Conservation (phyloP, 2,888 invertebrate species). For the Brassicogethes aeneus region DNA sequence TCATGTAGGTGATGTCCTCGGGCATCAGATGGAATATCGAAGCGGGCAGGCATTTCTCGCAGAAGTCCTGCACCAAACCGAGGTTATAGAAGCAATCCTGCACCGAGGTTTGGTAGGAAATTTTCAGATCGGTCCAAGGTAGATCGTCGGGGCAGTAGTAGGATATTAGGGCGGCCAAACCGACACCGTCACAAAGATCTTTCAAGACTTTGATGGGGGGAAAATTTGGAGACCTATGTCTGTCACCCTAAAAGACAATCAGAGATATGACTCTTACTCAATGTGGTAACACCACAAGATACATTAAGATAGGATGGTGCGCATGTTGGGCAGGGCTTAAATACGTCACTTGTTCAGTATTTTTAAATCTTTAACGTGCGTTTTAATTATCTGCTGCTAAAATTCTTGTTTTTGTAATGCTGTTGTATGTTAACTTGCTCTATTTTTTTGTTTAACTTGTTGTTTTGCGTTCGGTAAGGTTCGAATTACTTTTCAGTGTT, state of each 20-base stretch:
- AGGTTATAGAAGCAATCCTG: conserved; percentile 90
- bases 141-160: conserved; percentile 83
- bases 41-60: conserved; percentile 73
- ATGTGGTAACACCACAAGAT: no score
- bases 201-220: conserved; percentile 70
- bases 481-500: no score
- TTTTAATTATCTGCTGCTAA: no score
- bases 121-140: conserved; percentile 58
- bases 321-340: no score
- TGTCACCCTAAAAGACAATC: conserved; percentile 50
- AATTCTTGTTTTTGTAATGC: no score
- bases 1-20: conserved; percentile 92
- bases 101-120: conserved; percentile 61
- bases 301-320: no score
- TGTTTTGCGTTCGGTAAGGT: no score
- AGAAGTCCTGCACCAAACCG: conserved; percentile 80
- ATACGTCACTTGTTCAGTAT: no score
- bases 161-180: conserved; percentile 76
- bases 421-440: no score
- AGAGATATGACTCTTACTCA: no score
- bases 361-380: no score
- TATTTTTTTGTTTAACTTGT: no score
- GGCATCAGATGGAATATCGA: conserved; percentile 89
- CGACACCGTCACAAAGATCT: conserved; percentile 87
- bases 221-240: conserved; percentile 48